Evolutionary conservation across 1,140 invertebrate species (phyloP), one percentile per base, ranked within the genome.

Genomic region (Drosophila albomicans): DNA sequence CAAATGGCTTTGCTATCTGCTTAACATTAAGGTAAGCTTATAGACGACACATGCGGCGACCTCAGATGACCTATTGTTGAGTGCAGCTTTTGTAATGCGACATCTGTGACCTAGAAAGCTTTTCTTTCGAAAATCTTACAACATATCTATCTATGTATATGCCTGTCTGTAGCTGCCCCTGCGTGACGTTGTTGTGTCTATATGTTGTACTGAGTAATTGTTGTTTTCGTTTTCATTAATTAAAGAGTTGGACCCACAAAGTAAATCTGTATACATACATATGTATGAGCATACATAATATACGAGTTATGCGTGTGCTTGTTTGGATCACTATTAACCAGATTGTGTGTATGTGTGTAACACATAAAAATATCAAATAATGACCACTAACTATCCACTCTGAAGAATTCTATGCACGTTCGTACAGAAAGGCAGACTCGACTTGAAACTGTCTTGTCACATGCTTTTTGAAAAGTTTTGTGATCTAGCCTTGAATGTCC

Each of bases 41-140:
- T 25, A 28, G 25, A 51, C 35, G 48, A 45, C 38, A 15, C 38
- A 38, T 41, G 51, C 5, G 13, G 43, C 54, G 57, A 61, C 51
- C 81, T 66, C 58, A 28, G 48, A 20, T 48, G 73, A 88, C 77
- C 82, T 84, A 25, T 81, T 86, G 48, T 63, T 75, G 49, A 82
- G 70, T 82, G 74, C 35, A 16, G 41, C 32, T 59, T 57, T 61
- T 75, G 75, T 77, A 62, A 52, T 48, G 52, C 25, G 63, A 64
- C 71, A 76, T 64, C 63, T 78, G 73, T 89, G 84, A 89, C 84
- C 84, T 87, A 89, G 84, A 88, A 75, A 87, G 85, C 64, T 89
- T 87, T 89, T 87, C 84, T 87, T 87, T 87, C 70, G 77, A 80
- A 88, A 78, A 80, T 43, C 48, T 88, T 88, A 66, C 69, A 54